Evolutionary conservation across 2,113 vertebrate genomes (phyloP).

Genomic region (Sinosuthora webbiana): DNA sequence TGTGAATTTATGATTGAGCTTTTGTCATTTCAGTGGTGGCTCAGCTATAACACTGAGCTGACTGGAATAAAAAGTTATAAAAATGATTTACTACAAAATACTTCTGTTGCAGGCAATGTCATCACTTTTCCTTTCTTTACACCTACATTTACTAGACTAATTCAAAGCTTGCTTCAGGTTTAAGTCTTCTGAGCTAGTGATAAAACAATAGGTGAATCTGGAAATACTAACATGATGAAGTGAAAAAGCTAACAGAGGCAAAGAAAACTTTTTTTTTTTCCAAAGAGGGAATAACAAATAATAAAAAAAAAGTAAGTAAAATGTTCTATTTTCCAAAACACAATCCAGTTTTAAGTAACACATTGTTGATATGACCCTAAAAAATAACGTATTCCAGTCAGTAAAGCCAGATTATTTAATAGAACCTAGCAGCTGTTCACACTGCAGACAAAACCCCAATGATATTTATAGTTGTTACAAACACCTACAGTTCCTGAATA

Average conservation of each 20-base stretch:
- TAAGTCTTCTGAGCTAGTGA: neutral
- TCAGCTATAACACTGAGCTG: neutral
- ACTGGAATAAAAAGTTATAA: neutral
- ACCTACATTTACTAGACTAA: neutral
- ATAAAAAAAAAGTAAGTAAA: neutral
- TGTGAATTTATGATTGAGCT: neutral
- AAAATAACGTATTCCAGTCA: neutral
- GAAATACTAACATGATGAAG: neutral
- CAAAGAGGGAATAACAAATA: neutral
- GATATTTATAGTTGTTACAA: neutral
- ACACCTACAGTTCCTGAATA: neutral
- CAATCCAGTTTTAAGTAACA: neutral
- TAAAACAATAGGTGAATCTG: neutral
- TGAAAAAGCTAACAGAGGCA: neutral
- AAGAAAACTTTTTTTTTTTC: neutral
- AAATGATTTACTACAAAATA: neutral
- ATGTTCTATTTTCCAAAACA: neutral
- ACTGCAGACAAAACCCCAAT: neutral
- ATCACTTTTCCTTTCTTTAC: neutral
- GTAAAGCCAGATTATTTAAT: neutral
- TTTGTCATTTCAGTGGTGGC: conserved; percentile 3
- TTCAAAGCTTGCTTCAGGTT: neutral
- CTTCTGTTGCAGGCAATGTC: neutral
- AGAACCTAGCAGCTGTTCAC: neutral
- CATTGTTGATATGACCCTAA: neutral